A percentile compares a stretch with the other conserved stretches of the same genome.
Conservation (phyloP, 2,888 invertebrate genomes). For the Philopedon plagiatum region DNA sequence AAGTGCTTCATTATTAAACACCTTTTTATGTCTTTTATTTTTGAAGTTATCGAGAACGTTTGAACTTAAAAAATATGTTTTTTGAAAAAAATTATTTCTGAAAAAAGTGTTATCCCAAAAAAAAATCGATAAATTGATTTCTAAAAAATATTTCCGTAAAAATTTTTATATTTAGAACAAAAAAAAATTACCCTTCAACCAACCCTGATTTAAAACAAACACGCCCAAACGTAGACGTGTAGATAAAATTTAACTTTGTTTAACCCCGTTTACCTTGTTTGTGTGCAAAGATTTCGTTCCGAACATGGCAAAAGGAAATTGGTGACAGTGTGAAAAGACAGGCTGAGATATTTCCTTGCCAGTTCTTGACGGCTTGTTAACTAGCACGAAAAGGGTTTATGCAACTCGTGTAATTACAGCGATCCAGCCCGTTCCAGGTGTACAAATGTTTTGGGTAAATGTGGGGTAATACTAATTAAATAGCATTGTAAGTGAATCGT, state of each 20-base stretch:
- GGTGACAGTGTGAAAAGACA: conserved; percentile 38
- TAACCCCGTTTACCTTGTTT: conserved; percentile 10
- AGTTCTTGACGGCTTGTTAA: conserved; percentile 41
- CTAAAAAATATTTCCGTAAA: too few species aligned
- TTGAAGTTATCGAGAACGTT: too few species aligned
- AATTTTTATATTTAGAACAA: too few species aligned
- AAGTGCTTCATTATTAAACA: too few species aligned
- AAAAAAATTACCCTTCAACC: too few species aligned
- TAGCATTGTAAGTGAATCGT: conserved; percentile 17
- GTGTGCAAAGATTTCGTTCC: conserved; percentile 22
- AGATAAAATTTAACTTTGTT: conserved; percentile 11
- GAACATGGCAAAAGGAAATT: conserved; percentile 31
- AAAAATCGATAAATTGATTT: too few species aligned
- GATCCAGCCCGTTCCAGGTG: conserved; percentile 23
- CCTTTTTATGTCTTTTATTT: too few species aligned
- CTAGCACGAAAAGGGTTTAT: conserved; percentile 42
- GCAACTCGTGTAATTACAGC: conserved; percentile 36
- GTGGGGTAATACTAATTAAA: conserved; percentile 32
- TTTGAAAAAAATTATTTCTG: too few species aligned
- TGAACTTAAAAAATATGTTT: too few species aligned
- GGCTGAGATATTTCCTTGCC: conserved; percentile 41
- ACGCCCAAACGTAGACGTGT: not conserved
- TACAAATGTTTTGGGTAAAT: conserved; percentile 30
- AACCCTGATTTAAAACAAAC: conserved; percentile 3
- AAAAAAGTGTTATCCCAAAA: too few species aligned